Percentiles rank a stretch among this genome's conserved stretches.
phyloP scores from a whole-genome alignment of 30 jellyfish, hydroid and myxozoan genomes.

The Nemopilema nomurai region DNA sequence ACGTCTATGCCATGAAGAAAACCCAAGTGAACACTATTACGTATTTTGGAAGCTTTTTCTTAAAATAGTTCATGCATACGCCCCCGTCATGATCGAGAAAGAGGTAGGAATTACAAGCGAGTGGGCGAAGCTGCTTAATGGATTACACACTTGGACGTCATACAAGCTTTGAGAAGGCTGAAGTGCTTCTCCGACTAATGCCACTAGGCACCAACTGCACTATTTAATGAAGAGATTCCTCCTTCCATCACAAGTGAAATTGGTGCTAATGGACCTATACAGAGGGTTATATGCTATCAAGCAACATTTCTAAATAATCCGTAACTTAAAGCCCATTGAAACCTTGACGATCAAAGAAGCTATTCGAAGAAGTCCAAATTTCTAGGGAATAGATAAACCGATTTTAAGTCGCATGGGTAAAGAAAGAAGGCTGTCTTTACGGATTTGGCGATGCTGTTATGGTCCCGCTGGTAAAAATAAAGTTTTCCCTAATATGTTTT shows the following conservation, averaged over 20 bases:
- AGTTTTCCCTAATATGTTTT: background rate
- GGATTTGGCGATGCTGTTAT: background rate
- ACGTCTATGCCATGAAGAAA: too few species aligned
- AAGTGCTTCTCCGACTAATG: too few species aligned
- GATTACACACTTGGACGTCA: background rate
- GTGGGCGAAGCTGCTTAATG: background rate
- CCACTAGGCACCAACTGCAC: too few species aligned
- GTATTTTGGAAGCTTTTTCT: background rate
- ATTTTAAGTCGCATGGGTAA: background rate
- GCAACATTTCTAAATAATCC: background rate
- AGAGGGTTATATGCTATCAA: too few species aligned
- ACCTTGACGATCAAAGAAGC: background rate
- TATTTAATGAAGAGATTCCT: too few species aligned
- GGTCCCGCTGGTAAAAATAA: background rate
- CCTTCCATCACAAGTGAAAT: too few species aligned
- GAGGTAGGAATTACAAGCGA: background rate
- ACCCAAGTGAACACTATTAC: background rate
- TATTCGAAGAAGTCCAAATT: background rate
- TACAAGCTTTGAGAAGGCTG: too few species aligned
- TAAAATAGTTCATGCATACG: background rate
- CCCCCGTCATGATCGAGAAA: background rate
- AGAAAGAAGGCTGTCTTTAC: background rate
- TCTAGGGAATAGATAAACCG: background rate
- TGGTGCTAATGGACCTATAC: too few species aligned
- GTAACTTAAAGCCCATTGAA: background rate